Base-by-base conservation (phyloP, 2,797 vertebrate genomes). In the Phrynocephalus guinanensis region DNA sequence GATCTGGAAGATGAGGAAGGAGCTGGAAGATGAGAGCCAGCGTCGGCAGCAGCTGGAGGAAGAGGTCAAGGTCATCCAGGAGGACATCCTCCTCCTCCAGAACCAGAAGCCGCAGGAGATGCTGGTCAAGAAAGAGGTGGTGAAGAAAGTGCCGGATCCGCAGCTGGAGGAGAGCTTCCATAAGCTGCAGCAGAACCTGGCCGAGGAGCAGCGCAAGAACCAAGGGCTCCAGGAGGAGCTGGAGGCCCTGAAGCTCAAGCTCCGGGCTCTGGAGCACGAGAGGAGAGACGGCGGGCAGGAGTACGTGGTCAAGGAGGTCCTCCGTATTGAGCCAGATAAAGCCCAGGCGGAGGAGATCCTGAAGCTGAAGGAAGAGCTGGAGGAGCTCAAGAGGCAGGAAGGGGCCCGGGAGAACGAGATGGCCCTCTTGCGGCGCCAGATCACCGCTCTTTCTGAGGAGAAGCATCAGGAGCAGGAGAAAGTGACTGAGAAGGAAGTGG, bases 131-230 rank as follows among this genome's bases (percentile, higher is more conserved):
- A 99, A 98, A 78, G 98, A 99, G 88, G 95, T 99, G 78, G 95
- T 99, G 91, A 99, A 98, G 93, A 98, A 98, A 92, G 97, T 99
- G 68, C 97, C 98, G 0, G 99, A 99, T 87, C 99, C 99, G 0
- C 97, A 97, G 75, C 96, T 99, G 73, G 98, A 99, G 66, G 98
- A 99, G 82, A 98, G 97, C 87, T 94, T 98, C 92, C 97, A 97
- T 93, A 98, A 96, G 89, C 96, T 98, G 87, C 98, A 98, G 94
- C 98, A 97, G 91, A 98, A 95, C 79, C 96, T 99, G 38, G 97
- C 97, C 0, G 98, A 99, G 71, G 99, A 99, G 93, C 98, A 97
- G 80, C 97, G 97, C 87, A 96, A 96, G 86, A 99, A 98, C 88
- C 97, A 97, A 83, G 93, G 96, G 26, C 91, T 99, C 75, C 97